Base-by-base conservation (phyloP, 2,797 vertebrate genomes). In the Arnoldichthys spilopterus region DNA sequence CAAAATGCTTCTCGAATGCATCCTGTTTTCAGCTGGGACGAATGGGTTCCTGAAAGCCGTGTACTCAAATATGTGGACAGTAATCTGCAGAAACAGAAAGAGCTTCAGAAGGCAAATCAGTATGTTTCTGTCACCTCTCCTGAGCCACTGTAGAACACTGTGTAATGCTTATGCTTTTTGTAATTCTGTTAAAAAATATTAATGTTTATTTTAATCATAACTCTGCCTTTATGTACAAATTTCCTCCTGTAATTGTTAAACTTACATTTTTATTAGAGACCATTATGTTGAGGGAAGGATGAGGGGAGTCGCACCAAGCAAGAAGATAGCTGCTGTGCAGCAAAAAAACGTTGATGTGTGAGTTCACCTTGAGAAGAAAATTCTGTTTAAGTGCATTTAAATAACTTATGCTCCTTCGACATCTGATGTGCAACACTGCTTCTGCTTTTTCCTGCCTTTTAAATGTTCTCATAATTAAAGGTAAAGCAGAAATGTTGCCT, bases 21-120 rank as follows among this genome's bases (percentile, higher is more conserved):
- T 78, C 1, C 82, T 83, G 67, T 79, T 92, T 93, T 34, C 89
- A 99, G 98, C 89, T 99, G 98, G 97, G 98, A 99, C 96, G 97
- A 99, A 95, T 99, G 97, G 97, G 98, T 99, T 94, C 98, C 98
- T 91, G 97, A 99, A 93, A 99, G 97, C 94, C 94, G 97, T 93
- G 98, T 99, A 76, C 97, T 99, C 90, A 99, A 99, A 92, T 99
- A 99, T 92, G 98, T 98, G 94, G 97, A 99, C 86, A 97, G 96
- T 92, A 99, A 99, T 90, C 93, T 99, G 92, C 97, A 98, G 91
- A 99, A 99, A 92, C 97, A 99, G 93, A 97, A 98, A 91, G 97
- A 99, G 93, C 97, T 99, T 94, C 98, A 99, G 87, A 99, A 97
- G 91, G 97, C 97, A 85, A 99, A 99, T 90, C 97, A 99, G 97